These are phyloP conservation scores for Siderastrea radians DNA, from an alignment of 92 coral and sea anemone genomes.

Conservation along the genomic window DNA sequence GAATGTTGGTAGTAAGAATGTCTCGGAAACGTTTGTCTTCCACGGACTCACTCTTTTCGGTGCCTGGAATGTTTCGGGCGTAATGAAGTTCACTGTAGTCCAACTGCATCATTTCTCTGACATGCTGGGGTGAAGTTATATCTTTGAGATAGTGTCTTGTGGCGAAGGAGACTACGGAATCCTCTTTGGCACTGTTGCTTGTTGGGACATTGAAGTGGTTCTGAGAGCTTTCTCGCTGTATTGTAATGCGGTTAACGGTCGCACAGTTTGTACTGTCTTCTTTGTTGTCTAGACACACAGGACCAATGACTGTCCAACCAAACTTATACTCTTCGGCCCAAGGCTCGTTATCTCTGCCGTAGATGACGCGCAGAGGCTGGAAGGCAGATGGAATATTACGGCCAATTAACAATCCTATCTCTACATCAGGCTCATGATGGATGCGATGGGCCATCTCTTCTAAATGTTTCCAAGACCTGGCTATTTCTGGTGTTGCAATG, in stretches of 20 bases:
- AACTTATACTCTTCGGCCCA: constrained; percentile 84
- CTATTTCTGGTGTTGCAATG: constrained; percentile 60
- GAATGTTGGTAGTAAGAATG: too few species aligned
- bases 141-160: constrained; percentile 29
- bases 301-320: constrained; percentile 69
- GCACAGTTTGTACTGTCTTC: constrained; percentile 18
- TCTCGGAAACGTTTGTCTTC: too few species aligned
- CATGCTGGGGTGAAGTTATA: constrained; percentile 59
- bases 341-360: constrained; percentile 73
- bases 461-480: constrained; percentile 56
- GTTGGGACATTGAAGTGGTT: constrained; percentile 28
- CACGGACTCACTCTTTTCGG: too few species aligned
- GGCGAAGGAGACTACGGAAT: constrained; percentile 26
- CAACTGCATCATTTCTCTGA: constrained; percentile 67
- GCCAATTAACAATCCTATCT: constrained; percentile 71
- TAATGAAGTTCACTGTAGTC: constrained; percentile 63
- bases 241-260: constrained; percentile 46
- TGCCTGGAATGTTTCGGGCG: too few species aligned
- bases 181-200: constrained; percentile 31
- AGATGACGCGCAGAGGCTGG: constrained; percentile 69
- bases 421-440: constrained; percentile 32
- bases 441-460: constrained; percentile 57
- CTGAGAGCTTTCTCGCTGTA: neutral
- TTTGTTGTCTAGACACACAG: constrained; percentile 35
- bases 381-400: constrained; percentile 63